These are phyloP conservation scores for Sebastes nivosus DNA, from an alignment of 2,797 vertebrate genomes.

Conservation along the genomic window DNA sequence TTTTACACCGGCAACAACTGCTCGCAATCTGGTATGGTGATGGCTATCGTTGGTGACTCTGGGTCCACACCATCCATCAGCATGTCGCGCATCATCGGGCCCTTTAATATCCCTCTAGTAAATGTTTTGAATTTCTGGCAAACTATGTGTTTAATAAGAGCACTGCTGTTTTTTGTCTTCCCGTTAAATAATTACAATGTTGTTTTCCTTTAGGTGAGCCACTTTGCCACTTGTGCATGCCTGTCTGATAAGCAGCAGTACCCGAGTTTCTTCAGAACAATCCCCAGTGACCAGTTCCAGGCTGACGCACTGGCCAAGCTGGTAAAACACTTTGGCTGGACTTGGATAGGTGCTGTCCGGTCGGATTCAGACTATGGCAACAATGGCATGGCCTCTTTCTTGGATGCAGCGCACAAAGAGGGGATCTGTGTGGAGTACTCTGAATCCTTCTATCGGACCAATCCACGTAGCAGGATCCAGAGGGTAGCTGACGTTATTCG, in stretches of 20 bases:
- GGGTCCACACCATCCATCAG: constrained; percentile 76
- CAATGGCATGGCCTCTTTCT: too few relatives aligned
- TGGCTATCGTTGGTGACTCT: constrained; percentile 71
- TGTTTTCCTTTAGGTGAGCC: constrained; percentile 41
- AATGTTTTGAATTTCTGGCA: background rate
- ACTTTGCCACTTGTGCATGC: constrained; percentile 79
- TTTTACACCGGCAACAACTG: constrained; percentile 37
- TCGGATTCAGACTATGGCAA: too few relatives aligned
- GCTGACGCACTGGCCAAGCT: too few relatives aligned
- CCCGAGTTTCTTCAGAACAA: constrained; percentile 79
- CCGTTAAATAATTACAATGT: background rate
- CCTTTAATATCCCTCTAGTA: constrained; percentile 74
- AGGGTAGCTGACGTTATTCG: too few relatives aligned
- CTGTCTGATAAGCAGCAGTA: constrained; percentile 77
- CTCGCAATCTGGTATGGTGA: constrained; percentile 31
- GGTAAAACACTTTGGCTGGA: too few relatives aligned
- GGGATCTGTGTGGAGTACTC: too few relatives aligned
- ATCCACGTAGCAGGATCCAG: too few relatives aligned
- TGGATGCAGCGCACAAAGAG: too few relatives aligned
- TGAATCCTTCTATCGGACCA: too few relatives aligned
- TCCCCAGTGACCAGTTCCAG: constrained; percentile 76
- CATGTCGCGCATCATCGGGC: constrained; percentile 65
- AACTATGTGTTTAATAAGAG: background rate
- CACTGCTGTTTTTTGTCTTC: fast-evolving
- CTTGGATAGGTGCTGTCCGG: too few relatives aligned